Percentiles rank a stretch among this genome's conserved stretches.
These are phyloP conservation scores for Saturnia pavonia DNA, from an alignment of 2,888 invertebrate species.

Conservation along the genomic window DNA sequence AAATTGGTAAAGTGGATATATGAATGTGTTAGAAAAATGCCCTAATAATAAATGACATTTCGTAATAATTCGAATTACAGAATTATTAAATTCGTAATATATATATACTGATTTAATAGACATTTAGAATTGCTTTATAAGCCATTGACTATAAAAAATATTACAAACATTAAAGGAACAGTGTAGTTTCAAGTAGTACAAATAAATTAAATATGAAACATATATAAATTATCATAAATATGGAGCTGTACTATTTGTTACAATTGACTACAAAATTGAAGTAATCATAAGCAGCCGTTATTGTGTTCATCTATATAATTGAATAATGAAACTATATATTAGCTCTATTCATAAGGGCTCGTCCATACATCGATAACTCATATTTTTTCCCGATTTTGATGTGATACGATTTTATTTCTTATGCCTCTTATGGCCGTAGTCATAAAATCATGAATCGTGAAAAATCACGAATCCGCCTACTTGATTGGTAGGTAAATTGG, in stretches of 20 bases:
- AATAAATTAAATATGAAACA: background rate
- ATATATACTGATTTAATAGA: background rate
- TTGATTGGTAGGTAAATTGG: too few relatives aligned
- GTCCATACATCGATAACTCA: too few relatives aligned
- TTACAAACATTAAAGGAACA: background rate
- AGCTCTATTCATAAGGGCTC: too few relatives aligned
- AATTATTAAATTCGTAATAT: background rate
- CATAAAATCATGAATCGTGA: too few relatives aligned
- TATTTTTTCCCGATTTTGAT: too few relatives aligned
- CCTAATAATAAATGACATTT: background rate
- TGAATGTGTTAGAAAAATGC: background rate
- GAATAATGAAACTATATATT: background rate
- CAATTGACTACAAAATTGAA: conserved; percentile 8
- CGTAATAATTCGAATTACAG: background rate
- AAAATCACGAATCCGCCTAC: too few relatives aligned
- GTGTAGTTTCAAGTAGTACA: background rate
- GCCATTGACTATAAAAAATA: background rate
- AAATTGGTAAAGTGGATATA: background rate
- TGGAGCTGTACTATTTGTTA: background rate
- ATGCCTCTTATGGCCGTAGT: too few relatives aligned
- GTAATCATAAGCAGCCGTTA: background rate
- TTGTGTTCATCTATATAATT: background rate
- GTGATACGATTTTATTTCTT: too few relatives aligned
- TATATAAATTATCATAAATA: background rate
- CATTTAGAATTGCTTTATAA: background rate